Evolutionary conservation across 2,888 invertebrate species (phyloP).

Genomic region (Trilocha varians): DNA sequence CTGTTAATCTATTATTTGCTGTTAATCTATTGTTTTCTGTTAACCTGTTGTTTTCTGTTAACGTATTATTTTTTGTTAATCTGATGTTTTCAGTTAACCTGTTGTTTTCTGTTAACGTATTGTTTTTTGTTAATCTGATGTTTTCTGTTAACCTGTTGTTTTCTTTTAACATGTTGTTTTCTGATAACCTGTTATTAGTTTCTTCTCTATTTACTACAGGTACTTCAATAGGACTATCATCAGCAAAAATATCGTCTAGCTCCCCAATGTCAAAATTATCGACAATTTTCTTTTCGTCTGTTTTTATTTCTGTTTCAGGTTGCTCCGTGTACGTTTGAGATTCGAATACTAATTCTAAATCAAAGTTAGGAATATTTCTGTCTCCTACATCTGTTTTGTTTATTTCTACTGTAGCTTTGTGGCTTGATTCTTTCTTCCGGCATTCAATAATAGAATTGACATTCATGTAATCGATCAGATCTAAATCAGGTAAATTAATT

Average conservation of each 20-base stretch:
- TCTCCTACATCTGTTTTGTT: conserved; percentile 6
- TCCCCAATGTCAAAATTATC: conserved; percentile 57
- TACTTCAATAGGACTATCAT: conserved; percentile 18
- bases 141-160: too few relatives aligned
- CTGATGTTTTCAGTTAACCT: too few relatives aligned
- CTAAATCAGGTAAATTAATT: conserved; percentile 39
- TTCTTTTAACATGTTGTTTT: too few relatives aligned
- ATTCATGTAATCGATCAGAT: conserved; percentile 45
- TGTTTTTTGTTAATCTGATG: too few relatives aligned
- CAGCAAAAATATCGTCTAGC: conserved; percentile 57
- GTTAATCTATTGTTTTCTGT: too few relatives aligned
- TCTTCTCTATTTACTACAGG: neutral
- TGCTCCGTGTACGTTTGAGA: conserved; percentile 13
- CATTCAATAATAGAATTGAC: conserved; percentile 30
- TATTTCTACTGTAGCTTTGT: conserved; percentile 10
- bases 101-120: too few relatives aligned
- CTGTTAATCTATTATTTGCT: too few relatives aligned
- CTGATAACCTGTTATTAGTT: too few relatives aligned
- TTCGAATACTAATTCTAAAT: conserved; percentile 37
- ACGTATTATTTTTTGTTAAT: too few relatives aligned
- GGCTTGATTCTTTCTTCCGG: conserved; percentile 17
- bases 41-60: too few relatives aligned
- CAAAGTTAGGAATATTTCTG: conserved; percentile 22
- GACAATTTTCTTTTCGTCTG: conserved; percentile 9
- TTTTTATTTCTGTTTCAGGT: conserved; percentile 9